Conservation (phyloP, 2,888 invertebrate species). For the Amiota minor region DNA sequence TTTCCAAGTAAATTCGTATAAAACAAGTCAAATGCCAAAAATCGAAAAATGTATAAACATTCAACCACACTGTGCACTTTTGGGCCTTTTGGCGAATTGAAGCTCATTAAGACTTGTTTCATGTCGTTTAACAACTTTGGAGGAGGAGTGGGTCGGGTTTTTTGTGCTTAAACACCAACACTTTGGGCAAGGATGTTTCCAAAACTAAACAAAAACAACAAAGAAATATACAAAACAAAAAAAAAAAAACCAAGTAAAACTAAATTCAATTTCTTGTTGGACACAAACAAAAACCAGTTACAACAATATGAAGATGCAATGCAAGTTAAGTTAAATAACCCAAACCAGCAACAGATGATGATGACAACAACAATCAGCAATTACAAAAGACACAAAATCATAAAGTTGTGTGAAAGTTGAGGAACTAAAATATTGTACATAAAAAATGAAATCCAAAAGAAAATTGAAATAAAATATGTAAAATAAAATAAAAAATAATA, state of each 20-base stretch:
- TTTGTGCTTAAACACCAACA: background rate
- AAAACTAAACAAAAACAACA: background rate
- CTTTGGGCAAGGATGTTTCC: conserved; percentile 21
- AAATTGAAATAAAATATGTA: background rate
- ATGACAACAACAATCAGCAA: background rate
- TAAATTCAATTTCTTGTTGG: too few relatives aligned
- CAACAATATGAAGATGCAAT: conserved; percentile 1
- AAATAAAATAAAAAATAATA: background rate
- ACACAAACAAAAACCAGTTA: conserved; percentile 9
- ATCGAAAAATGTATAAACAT: background rate
- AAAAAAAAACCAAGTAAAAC: background rate
- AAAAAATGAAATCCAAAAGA: background rate
- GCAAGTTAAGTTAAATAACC: background rate
- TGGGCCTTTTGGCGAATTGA: conserved; percentile 9
- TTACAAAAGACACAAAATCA: background rate
- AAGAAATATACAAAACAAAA: background rate
- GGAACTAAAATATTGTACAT: conserved; percentile 4
- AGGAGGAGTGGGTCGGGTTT: conserved; percentile 5
- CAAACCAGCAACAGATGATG: background rate
- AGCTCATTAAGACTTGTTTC: conserved; percentile 33
- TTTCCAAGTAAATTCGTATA: background rate
- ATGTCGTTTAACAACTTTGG: conserved; percentile 25
- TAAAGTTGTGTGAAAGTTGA: conserved; percentile 7
- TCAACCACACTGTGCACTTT: conserved; percentile 8
- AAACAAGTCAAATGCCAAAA: conserved; percentile 3